phyloP scores from a whole-genome alignment of 2,888 invertebrate species.

The Ormyrus nitidulus region DNA sequence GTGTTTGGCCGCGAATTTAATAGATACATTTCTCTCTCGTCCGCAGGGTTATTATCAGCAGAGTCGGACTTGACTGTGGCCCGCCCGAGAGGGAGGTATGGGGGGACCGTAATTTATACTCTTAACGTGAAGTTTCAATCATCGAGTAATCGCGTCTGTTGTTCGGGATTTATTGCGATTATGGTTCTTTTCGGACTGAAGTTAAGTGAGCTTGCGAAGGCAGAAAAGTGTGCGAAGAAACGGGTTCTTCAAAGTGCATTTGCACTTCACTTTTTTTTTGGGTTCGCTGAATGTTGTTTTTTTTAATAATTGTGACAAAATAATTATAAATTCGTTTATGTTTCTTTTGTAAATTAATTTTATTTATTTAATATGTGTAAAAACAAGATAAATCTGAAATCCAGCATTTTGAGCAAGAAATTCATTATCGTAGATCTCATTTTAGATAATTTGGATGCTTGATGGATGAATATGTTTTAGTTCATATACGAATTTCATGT shows the following conservation, averaged over 20 bases:
- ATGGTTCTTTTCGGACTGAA: constrained; percentile 33
- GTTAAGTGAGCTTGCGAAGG: neutral
- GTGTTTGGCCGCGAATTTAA: constrained; percentile 47
- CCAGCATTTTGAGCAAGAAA: constrained; percentile 6
- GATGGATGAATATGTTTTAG: neutral
- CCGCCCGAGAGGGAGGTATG: neutral
- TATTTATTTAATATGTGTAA: no score
- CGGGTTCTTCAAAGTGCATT: neutral
- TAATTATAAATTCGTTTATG: no score
- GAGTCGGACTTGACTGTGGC: constrained; percentile 31
- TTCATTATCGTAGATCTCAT: constrained; percentile 32
- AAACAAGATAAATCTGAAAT: neutral
- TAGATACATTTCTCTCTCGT: constrained; percentile 50
- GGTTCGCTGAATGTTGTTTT: no score
- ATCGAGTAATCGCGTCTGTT: constrained; percentile 47
- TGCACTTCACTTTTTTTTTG: no score
- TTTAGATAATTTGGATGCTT: constrained; percentile 25
- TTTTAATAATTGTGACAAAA: no score
- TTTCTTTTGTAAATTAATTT: no score
- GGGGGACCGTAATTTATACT: constrained; percentile 38
- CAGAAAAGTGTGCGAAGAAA: neutral
- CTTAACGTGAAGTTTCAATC: constrained; percentile 51
- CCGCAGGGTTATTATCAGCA: constrained; percentile 26
- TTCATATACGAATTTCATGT: neutral
- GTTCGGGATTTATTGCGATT: constrained; percentile 49